These are phyloP conservation scores for Microcebus griseorufus DNA, from an alignment of 2,113 vertebrate species.

Conservation along the genomic window DNA sequence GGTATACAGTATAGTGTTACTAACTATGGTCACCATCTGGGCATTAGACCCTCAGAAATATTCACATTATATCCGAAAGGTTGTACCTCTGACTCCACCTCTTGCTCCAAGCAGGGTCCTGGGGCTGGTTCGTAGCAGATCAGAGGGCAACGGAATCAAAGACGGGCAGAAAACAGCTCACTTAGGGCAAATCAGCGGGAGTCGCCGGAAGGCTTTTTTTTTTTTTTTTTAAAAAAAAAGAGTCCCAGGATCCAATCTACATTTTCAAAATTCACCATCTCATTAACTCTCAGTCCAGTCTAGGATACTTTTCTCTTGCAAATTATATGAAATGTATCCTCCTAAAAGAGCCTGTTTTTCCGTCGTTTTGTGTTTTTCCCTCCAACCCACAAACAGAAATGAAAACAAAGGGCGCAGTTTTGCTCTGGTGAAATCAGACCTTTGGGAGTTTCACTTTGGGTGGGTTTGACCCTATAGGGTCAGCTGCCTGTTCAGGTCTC, in stretches of 20 bases:
- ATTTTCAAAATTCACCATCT: background rate
- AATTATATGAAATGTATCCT: background rate
- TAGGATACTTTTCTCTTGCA: background rate
- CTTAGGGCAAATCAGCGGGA: no score
- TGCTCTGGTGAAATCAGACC: background rate
- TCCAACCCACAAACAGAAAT: no score
- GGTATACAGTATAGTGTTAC: background rate
- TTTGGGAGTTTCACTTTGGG: background rate
- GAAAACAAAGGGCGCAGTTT: background rate
- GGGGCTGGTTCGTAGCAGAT: fast-evolving
- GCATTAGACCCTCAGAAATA: background rate
- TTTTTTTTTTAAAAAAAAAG: no score
- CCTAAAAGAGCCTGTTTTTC: background rate
- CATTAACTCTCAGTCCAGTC: background rate
- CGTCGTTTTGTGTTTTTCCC: no score
- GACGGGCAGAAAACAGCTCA: background rate
- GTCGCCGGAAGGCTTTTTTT: fast-evolving
- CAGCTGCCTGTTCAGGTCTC: background rate
- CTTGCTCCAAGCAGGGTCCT: background rate
- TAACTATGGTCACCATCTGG: background rate
- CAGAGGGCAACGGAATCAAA: background rate
- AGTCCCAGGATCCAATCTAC: no score
- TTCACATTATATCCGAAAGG: background rate
- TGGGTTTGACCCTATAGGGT: fast-evolving
- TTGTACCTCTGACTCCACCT: background rate